Evolutionary conservation across 2,797 vertebrate genomes (phyloP).

Genomic region (Ara ararauna): DNA sequence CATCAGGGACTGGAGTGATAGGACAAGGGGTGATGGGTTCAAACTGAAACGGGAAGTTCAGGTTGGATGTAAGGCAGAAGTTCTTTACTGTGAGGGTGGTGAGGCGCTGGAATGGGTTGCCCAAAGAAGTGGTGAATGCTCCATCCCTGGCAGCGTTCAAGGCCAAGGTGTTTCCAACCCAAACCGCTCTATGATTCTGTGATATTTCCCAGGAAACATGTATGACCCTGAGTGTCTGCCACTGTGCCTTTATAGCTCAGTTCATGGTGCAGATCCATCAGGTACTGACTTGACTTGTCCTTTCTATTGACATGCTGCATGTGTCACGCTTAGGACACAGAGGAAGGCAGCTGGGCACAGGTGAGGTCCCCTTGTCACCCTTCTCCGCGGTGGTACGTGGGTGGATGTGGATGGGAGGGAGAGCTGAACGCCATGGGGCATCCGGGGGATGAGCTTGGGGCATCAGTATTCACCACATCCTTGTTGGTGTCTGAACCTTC

Average conservation of each 20-base stretch:
- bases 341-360: slow-evolving; percentile 98
- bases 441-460: background rate
- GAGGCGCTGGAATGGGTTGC: background rate
- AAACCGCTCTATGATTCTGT: background rate
- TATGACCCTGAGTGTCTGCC: background rate
- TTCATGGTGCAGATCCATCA: background rate
- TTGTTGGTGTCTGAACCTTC: background rate
- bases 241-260: background rate
- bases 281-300: slow-evolving; percentile 70
- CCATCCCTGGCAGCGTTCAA: background rate
- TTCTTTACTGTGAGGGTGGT: background rate
- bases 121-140: background rate
- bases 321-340: slow-evolving; percentile 88
- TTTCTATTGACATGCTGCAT: slow-evolving; percentile 84
- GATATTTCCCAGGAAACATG: background rate
- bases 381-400: rapidly evolving
- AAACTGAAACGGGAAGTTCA: background rate
- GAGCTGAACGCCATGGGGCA: background rate
- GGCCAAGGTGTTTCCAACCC: background rate
- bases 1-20: background rate
- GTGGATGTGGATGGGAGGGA: background rate
- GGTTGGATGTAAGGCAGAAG: background rate
- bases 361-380: slow-evolving; percentile 78
- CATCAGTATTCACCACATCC: background rate
- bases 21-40: background rate